These are phyloP conservation scores for Drosophila maculinotata DNA, from an alignment of 2,888 invertebrate genomes.

Conservation along the genomic window DNA sequence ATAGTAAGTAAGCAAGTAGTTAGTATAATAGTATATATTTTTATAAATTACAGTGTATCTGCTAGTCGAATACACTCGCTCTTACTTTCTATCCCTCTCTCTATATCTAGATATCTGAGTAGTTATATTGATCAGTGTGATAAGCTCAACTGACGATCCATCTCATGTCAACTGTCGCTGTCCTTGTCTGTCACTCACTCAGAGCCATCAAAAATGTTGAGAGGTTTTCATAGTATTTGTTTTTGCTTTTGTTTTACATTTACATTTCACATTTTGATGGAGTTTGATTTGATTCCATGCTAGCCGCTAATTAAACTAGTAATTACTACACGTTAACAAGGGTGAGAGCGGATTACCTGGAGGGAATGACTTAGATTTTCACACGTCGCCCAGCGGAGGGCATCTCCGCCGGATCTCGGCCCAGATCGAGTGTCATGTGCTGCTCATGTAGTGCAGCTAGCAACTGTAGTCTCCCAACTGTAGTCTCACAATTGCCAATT, in stretches of 20 bases:
- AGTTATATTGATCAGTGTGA: constrained; percentile 19
- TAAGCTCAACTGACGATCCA: constrained; percentile 10
- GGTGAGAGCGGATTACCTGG: no score
- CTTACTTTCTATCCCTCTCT: no score
- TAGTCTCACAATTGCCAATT: constrained; percentile 40
- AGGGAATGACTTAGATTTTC: constrained; percentile 38
- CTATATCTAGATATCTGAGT: neutral
- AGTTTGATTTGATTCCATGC: constrained; percentile 52
- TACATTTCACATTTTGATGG: constrained; percentile 27
- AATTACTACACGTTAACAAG: constrained; percentile 33
- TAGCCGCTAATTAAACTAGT: constrained; percentile 54
- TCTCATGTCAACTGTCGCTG: constrained; percentile 24
- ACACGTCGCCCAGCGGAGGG: constrained; percentile 70
- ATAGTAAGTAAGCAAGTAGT: no score
- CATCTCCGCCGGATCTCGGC: constrained; percentile 68
- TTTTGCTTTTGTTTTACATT: constrained; percentile 19
- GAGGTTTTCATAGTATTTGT: constrained; percentile 28
- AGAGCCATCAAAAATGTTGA: constrained; percentile 29
- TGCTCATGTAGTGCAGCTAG: constrained; percentile 74
- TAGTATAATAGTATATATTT: no score
- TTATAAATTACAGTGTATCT: no score
- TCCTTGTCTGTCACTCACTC: constrained; percentile 27
- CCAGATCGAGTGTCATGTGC: constrained; percentile 75
- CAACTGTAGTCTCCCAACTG: constrained; percentile 35
- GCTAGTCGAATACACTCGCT: neutral